These are phyloP conservation scores for Halichoerus grypus DNA, from an alignment of 2,113 vertebrate genomes.

Conservation along the genomic window DNA sequence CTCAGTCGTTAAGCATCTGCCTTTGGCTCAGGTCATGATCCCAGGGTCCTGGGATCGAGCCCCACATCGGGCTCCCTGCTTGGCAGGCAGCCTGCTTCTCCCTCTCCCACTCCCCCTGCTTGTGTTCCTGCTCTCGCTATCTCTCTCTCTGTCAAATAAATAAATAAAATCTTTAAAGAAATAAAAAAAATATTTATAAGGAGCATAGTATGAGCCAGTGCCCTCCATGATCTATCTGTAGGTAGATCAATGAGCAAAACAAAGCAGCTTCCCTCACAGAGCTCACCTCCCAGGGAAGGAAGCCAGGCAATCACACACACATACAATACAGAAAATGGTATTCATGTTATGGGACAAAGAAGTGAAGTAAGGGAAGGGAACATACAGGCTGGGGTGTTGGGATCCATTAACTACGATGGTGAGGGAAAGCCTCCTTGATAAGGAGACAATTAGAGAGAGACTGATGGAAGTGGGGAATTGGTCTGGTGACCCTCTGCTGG, in stretches of 20 bases:
- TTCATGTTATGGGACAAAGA: background rate
- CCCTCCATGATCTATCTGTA: background rate
- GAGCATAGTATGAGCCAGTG: background rate
- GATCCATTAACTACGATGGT: background rate
- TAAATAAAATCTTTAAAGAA: no score
- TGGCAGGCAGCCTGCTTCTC: no score
- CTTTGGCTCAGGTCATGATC: no score
- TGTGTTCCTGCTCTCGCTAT: no score
- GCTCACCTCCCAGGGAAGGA: background rate
- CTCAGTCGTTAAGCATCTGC: no score
- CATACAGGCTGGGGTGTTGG: background rate
- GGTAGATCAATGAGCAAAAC: background rate
- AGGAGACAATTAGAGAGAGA: background rate
- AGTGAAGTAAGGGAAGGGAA: background rate
- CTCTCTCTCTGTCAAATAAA: no score
- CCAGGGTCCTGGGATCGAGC: no score
- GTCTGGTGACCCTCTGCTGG: accelerated
- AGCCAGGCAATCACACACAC: background rate
- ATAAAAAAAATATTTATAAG: background rate
- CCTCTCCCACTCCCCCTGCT: no score
- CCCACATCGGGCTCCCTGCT: no score
- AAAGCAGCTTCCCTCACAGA: background rate
- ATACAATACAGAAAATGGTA: background rate
- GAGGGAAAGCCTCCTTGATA: no score
- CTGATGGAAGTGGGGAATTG: background rate